These are phyloP conservation scores for Drosophila neonasuta DNA, from an alignment of 2,888 invertebrate species.

Conservation along the genomic window DNA sequence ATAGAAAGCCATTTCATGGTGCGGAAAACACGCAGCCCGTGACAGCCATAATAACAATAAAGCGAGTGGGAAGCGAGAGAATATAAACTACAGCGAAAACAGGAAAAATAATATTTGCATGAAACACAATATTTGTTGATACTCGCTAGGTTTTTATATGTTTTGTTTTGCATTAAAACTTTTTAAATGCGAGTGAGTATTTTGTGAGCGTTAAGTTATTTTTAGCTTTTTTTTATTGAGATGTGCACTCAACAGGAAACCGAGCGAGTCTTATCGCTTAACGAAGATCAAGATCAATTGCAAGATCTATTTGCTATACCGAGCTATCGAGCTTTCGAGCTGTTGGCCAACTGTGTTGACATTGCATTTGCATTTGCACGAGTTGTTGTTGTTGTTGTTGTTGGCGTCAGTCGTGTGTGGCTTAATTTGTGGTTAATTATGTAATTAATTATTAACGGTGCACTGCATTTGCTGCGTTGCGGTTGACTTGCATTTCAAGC, in stretches of 20 bases:
- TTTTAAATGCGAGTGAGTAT: constrained; percentile 2
- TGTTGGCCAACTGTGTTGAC: constrained; percentile 61
- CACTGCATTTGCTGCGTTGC: constrained; percentile 51
- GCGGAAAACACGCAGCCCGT: constrained; percentile 12
- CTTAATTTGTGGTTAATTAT: constrained; percentile 77
- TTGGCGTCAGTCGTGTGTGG: constrained; percentile 56
- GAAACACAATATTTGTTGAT: constrained; percentile 63
- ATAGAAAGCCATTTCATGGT: constrained; percentile 9
- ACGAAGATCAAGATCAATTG: constrained; percentile 26
- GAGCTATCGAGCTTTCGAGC: constrained; percentile 1
- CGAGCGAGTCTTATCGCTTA: not conserved
- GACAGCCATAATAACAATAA: constrained; percentile 32
- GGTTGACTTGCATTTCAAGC: constrained; percentile 48
- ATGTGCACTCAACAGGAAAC: constrained; percentile 2
- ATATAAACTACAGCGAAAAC: constrained; percentile 15
- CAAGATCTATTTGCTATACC: constrained; percentile 23
- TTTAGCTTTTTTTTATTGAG: constrained; percentile 11
- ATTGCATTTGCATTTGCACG: constrained; percentile 32
- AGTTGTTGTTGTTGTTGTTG: constrained; percentile 17
- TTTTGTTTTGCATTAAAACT: not conserved
- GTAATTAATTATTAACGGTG: constrained; percentile 75
- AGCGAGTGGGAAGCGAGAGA: not conserved
- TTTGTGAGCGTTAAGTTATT: constrained; percentile 16
- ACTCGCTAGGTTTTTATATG: not conserved
- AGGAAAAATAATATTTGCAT: constrained; percentile 60